A percentile compares a stretch with the other conserved stretches of the same genome.
Conservation (phyloP, 2,113 vertebrate species). For the Struthio camelus region DNA sequence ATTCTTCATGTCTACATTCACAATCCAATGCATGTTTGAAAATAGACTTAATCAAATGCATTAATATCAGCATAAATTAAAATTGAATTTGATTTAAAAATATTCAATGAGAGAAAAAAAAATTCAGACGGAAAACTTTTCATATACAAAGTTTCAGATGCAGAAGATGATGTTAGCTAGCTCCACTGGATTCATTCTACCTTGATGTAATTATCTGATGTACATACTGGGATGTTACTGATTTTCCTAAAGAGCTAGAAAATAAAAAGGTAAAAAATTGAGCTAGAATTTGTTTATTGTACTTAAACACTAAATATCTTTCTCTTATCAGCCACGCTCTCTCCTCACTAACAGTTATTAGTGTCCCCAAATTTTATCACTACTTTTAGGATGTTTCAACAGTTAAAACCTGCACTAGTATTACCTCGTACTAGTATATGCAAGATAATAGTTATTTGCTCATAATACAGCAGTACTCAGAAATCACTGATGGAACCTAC, state of each 20-base stretch:
- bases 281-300: neutral
- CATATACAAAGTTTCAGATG: neutral
- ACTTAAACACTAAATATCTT: neutral
- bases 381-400: neutral
- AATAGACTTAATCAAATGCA: neutral
- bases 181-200: neutral
- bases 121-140: neutral
- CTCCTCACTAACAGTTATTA: neutral
- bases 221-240: accelerated
- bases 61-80: neutral
- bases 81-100: neutral
- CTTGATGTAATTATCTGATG: neutral
- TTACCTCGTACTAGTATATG: neutral
- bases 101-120: neutral
- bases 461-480: neutral
- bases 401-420: neutral
- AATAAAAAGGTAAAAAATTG: neutral
- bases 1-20: neutral
- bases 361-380: neutral
- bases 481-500: neutral
- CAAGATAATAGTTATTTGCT: neutral
- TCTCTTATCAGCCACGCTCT: neutral
- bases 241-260: neutral
- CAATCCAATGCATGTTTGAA: neutral
- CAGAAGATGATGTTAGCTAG: neutral